Base-by-base conservation (phyloP, 1,140 invertebrate species). In the Saccostrea glomerata region DNA sequence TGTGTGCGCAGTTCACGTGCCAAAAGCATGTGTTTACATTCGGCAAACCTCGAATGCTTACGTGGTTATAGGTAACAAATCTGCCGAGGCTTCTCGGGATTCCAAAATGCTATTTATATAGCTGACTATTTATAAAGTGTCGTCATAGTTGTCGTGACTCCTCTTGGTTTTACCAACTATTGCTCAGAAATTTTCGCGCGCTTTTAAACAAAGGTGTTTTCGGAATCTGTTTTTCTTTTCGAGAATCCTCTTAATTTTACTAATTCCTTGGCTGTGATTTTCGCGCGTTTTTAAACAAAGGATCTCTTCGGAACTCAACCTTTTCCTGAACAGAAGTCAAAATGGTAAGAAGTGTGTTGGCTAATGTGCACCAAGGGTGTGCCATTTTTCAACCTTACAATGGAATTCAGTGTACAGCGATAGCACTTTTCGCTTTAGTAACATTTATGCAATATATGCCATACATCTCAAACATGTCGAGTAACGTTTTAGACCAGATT, bases 381-480 rank as follows among this genome's bases (percentile, higher is more conserved):
- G 23, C 30, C 73, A 73, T 70, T 77, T 89, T 85, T 89, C 47
- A 58, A 25, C 86, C 82, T 20, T 89, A 73, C 17, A 87, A 82
- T 87, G 88, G 88, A 47, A 66, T 89, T 83, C 88, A 89, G 77
- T 89, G 86, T 77, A 89, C 88, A 40, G 86, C 86, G 20, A 84
- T 89, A 23, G 88, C 88, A 66, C 60, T 87, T 17, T 60, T 89
- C 23, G 88, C 86, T 40, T 23, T 87, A 58, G 40, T 87, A 25
- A 56, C 83, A 58, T 85, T 89, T 63, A 87, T 87, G 86, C 86
- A 87, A 77, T 47, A 60, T 82, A 63, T 83, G 55, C 23, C 25
- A 23, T 30, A 70, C 66, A 70, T 70, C 11, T 84, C 82, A 60
- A 63, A 83, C 60, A 60, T 87, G 40, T 40, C 70, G 58, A 25